Evolutionary conservation across 2,888 invertebrate genomes (phyloP).

Genomic region (Nesidiocoris tenuis): DNA sequence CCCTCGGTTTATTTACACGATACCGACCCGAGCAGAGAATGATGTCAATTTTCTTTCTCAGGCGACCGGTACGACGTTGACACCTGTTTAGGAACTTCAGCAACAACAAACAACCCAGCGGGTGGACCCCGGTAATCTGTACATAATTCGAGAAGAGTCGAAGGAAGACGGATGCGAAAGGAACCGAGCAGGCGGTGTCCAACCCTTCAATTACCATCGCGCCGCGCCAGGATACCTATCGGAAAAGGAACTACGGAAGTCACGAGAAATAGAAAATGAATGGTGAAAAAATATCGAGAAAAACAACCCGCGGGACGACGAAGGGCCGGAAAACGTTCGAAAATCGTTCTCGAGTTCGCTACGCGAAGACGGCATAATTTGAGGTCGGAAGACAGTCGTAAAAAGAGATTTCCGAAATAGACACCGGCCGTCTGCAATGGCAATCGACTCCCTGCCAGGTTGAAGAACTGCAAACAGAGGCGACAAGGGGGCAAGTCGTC

Average conservation of each 20-base stretch:
- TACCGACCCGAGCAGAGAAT: background rate
- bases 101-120: background rate
- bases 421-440: no score
- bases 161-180: background rate
- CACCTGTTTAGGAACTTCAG: background rate
- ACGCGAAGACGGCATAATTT: background rate
- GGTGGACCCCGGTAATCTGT: background rate
- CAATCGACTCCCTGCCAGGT: no score
- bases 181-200: no score
- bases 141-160: background rate
- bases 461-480: no score
- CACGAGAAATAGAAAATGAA: background rate
- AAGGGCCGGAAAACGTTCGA: background rate
- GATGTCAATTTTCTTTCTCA: background rate
- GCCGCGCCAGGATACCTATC: background rate
- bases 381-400: background rate
- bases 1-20: no score
- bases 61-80: background rate
- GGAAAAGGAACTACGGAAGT: background rate
- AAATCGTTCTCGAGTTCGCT: background rate
- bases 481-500: background rate
- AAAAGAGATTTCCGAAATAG: background rate
- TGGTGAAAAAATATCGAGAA: background rate
- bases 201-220: background rate
- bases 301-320: background rate